Conservation (phyloP, 2,797 vertebrate species). For the Cephalopachus bancanus region DNA sequence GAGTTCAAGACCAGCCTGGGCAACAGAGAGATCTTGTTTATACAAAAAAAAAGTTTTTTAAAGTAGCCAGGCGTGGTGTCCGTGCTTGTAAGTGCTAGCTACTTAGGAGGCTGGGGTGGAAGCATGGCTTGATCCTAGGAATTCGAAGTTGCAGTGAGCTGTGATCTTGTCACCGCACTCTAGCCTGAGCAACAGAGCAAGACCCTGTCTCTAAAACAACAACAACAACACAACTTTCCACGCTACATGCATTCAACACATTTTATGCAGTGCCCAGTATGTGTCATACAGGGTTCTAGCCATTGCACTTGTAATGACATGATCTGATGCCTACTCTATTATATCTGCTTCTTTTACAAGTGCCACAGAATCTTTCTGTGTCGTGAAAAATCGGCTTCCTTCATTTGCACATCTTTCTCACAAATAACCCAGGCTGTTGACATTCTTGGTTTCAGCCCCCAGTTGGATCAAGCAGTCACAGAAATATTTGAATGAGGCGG, state of each 20-base stretch:
- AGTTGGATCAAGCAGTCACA: not conserved
- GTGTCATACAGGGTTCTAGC: not conserved
- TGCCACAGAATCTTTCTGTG: not conserved
- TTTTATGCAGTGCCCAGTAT: not conserved
- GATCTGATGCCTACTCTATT: not conserved
- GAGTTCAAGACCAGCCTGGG: no score
- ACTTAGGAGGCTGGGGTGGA: no score
- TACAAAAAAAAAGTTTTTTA: no score
- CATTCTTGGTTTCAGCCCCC: not conserved
- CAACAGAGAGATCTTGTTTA: no score
- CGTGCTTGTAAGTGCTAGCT: no score
- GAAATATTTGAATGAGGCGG: constrained; percentile 71
- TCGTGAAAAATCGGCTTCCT: not conserved
- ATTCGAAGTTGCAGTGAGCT: no score
- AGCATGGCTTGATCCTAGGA: no score
- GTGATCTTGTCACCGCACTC: no score
- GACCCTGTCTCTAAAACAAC: no score
- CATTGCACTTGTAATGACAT: not conserved
- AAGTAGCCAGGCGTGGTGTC: no score
- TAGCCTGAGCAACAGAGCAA: no score
- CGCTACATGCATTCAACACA: not conserved
- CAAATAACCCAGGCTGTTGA: not conserved
- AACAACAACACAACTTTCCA: not conserved
- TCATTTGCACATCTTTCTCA: not conserved
- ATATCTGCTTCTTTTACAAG: not conserved